Evolutionary conservation across 2,888 invertebrate species (phyloP).

Genomic region (Psococerastis gibbosa): DNA sequence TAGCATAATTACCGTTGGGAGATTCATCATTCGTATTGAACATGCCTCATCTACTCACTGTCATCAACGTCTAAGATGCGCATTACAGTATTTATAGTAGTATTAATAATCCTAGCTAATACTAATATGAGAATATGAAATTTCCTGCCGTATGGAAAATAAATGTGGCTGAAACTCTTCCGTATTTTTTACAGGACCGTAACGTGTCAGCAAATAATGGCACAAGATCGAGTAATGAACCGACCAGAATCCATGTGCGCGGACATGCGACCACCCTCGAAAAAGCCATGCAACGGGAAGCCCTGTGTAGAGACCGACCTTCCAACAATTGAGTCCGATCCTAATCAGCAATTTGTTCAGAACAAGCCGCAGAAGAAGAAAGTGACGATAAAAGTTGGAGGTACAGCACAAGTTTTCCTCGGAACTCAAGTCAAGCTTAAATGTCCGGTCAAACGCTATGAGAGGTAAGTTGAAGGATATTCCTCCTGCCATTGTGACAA

Average conservation of each 20-base stretch:
- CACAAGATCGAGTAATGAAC: slow-evolving; percentile 75
- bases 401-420: slow-evolving; percentile 73
- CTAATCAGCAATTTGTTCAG: slow-evolving; percentile 60
- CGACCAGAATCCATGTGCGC: slow-evolving; percentile 58
- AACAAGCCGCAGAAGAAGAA: slow-evolving; percentile 63
- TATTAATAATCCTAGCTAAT: too few relatives aligned
- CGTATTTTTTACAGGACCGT: slow-evolving; percentile 24
- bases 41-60: too few relatives aligned
- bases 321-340: slow-evolving; percentile 57
- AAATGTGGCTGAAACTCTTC: too few relatives aligned
- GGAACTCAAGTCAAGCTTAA: slow-evolving; percentile 86
- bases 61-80: too few relatives aligned
- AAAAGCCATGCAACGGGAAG: slow-evolving; percentile 70
- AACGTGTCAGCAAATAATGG: slow-evolving; percentile 78
- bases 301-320: slow-evolving; percentile 55
- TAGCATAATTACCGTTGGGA: too few relatives aligned
- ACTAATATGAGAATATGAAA: too few relatives aligned
- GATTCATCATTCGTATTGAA: too few relatives aligned
- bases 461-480: slow-evolving; percentile 31
- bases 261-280: slow-evolving; percentile 46
- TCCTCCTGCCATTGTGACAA: too few relatives aligned
- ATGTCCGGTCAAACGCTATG: slow-evolving; percentile 69
- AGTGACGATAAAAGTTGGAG: slow-evolving; percentile 70
- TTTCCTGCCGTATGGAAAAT: too few relatives aligned
- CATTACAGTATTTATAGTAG: too few relatives aligned